Evolutionary conservation across 1,140 invertebrate genomes (phyloP).

Genomic region (Drosophila nikananu): DNA sequence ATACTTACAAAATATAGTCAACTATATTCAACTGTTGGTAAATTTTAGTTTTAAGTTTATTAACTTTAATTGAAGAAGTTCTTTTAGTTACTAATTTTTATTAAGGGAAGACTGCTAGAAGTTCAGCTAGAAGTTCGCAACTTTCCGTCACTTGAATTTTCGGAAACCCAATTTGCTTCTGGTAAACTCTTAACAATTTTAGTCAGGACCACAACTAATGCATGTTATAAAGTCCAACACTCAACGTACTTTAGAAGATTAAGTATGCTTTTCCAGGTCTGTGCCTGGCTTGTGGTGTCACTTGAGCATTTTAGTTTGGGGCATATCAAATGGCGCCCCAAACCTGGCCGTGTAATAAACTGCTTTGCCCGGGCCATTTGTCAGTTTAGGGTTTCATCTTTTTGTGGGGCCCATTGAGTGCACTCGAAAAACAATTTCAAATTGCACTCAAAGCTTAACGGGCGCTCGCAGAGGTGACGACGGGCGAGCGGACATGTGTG

Average conservation of each 20-base stretch:
- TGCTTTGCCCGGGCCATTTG: constrained; percentile 18
- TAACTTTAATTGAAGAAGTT: neutral
- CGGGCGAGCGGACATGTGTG: constrained; percentile 53
- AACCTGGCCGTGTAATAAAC: constrained; percentile 25
- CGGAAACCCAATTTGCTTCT: neutral
- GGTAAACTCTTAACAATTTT: constrained; percentile 1
- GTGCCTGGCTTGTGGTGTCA: constrained; percentile 13
- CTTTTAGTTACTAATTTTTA: neutral
- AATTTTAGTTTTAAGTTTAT: no score
- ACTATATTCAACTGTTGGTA: no score
- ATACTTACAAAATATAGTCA: no score
- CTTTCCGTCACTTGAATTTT: constrained; percentile 2
- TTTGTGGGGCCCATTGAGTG: constrained; percentile 22
- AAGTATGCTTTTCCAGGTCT: constrained; percentile 19
- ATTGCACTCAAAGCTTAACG: constrained; percentile 49
- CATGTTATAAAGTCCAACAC: constrained; percentile 20
- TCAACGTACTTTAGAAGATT: constrained; percentile 10
- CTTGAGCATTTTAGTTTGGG: constrained; percentile 27
- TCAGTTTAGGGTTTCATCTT: constrained; percentile 33
- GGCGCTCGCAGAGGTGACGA: constrained; percentile 50
- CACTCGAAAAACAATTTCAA: constrained; percentile 59
- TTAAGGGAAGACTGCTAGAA: neutral
- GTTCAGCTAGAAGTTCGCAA: neutral
- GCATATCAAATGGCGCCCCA: constrained; percentile 31
- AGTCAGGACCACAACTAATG: constrained; percentile 24